Evolutionary conservation across 2,113 vertebrate genomes (phyloP).

Genomic region (Halichoeres trimaculatus): DNA sequence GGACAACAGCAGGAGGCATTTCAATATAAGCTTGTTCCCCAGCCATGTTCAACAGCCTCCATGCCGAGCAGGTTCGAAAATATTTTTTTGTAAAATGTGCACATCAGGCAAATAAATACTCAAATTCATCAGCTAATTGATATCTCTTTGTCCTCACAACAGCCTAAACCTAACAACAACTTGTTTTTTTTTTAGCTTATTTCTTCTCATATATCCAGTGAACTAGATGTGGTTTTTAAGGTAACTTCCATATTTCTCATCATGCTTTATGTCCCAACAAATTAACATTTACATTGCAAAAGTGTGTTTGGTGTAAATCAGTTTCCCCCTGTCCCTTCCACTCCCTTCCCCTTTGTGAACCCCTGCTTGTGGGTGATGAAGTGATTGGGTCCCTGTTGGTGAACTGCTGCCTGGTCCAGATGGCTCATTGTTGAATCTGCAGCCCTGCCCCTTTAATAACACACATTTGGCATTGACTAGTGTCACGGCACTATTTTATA

Average conservation of each 20-base stretch:
- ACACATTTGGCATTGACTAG: constrained; percentile 50
- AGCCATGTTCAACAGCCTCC: background rate
- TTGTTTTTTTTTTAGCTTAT: too few relatives aligned
- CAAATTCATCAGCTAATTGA: background rate
- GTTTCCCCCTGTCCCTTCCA: background rate
- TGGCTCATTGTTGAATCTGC: constrained; percentile 71
- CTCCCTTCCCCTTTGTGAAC: constrained; percentile 26
- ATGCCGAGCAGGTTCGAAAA: background rate
- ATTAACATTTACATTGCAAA: constrained; percentile 6
- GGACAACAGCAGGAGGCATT: constrained; percentile 20
- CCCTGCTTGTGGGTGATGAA: constrained; percentile 56
- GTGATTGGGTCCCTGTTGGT: constrained; percentile 53
- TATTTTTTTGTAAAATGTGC: background rate
- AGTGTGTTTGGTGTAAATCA: constrained; percentile 28
- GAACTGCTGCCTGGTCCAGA: constrained; percentile 68
- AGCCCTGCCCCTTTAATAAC: constrained; percentile 70
- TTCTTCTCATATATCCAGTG: too few relatives aligned
- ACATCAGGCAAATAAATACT: background rate
- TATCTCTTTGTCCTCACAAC: background rate
- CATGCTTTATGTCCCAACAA: too few relatives aligned
- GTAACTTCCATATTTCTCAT: too few relatives aligned
- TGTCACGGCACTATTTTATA: constrained; percentile 56
- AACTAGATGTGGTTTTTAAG: too few relatives aligned
- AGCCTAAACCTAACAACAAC: too few relatives aligned
- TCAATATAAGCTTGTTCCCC: constrained; percentile 25